Conservation (phyloP, 2,888 invertebrate species). For the Adelognathus sp. region DNA sequence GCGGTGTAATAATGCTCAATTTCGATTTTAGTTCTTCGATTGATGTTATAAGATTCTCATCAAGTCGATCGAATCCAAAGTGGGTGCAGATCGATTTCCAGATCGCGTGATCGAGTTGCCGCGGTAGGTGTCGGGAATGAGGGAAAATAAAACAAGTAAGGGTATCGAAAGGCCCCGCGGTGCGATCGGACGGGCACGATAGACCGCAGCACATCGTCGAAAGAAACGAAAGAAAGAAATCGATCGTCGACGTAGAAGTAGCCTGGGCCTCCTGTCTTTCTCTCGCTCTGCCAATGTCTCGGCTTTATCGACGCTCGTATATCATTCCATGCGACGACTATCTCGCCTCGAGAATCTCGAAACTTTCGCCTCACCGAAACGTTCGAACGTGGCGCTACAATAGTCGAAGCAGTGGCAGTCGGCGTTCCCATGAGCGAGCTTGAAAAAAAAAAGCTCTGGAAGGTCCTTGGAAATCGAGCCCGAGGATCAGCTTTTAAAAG, state of each 20-base stretch:
- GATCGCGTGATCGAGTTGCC: slow-evolving; percentile 66
- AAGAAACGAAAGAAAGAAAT: slow-evolving; percentile 62
- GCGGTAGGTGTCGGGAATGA: slow-evolving; percentile 46
- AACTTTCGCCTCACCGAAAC: slow-evolving; percentile 65
- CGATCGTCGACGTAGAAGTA: slow-evolving; percentile 46
- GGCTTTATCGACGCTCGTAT: slow-evolving; percentile 78
- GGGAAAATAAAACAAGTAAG: slow-evolving; percentile 29
- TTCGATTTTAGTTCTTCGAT: slow-evolving; percentile 23
- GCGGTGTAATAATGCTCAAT: neutral
- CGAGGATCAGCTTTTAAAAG: slow-evolving; percentile 66
- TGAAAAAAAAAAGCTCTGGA: slow-evolving; percentile 33
- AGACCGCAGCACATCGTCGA: slow-evolving; percentile 56
- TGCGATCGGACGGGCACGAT: slow-evolving; percentile 55
- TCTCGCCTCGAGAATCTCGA: slow-evolving; percentile 75
- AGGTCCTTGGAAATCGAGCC: slow-evolving; percentile 66
- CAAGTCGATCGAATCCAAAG: slow-evolving; percentile 30
- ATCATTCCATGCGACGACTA: slow-evolving; percentile 76
- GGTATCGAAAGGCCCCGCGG: slow-evolving; percentile 39
- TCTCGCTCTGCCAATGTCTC: slow-evolving; percentile 75
- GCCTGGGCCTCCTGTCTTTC: slow-evolving; percentile 39
- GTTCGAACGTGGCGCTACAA: slow-evolving; percentile 54
- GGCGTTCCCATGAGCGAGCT: slow-evolving; percentile 12
- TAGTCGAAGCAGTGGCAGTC: slow-evolving; percentile 36
- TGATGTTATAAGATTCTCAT: slow-evolving; percentile 38
- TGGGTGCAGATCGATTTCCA: slow-evolving; percentile 60